These are phyloP conservation scores for Ursus arctos DNA, from an alignment of 2,113 vertebrate species.

Conservation along the genomic window DNA sequence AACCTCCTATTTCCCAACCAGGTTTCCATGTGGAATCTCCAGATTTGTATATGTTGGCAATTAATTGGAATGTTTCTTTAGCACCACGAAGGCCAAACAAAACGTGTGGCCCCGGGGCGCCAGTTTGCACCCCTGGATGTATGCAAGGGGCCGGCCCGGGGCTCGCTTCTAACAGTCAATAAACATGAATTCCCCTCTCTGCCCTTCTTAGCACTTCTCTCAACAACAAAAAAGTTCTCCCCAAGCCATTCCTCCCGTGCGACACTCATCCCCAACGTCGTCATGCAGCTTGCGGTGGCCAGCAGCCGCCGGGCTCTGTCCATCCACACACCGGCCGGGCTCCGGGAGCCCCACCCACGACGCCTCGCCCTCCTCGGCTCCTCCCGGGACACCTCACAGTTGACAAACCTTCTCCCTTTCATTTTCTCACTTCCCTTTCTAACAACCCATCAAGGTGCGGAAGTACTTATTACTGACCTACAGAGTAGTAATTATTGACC, in stretches of 20 bases:
- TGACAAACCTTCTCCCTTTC: neutral
- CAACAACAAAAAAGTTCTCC: neutral
- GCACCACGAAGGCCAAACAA: neutral
- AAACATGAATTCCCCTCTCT: conserved; percentile 40
- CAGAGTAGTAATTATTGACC: neutral
- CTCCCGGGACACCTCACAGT: neutral
- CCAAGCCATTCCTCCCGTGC: neutral
- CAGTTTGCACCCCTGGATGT: neutral
- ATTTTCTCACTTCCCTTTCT: neutral
- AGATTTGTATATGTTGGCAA: neutral
- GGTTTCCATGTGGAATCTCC: neutral
- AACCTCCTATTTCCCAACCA: neutral
- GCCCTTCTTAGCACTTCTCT: conserved; percentile 46
- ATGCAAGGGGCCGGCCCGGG: neutral
- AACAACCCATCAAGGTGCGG: neutral
- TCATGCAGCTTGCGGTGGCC: neutral
- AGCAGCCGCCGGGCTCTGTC: neutral
- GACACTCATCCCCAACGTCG: neutral
- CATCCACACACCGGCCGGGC: neutral
- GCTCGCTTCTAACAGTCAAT: neutral
- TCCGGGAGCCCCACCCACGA: neutral
- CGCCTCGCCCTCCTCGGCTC: accelerated
- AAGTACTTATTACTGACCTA: neutral
- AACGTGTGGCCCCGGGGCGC: conserved; percentile 38
- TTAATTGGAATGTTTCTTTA: conserved; percentile 59